These are phyloP conservation scores for Ceratina japonica DNA, from an alignment of 1,140 invertebrate species.

Conservation along the genomic window DNA sequence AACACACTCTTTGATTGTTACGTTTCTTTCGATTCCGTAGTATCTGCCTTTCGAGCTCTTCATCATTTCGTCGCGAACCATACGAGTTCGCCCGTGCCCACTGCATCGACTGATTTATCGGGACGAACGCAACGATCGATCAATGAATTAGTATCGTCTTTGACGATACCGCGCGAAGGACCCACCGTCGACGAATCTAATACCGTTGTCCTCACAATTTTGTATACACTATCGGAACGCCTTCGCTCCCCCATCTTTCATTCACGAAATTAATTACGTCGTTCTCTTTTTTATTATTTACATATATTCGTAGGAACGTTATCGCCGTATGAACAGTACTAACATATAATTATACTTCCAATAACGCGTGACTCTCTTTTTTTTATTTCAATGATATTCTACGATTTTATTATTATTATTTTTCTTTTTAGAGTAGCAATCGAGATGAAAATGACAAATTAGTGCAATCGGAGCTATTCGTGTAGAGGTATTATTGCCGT, in stretches of 20 bases:
- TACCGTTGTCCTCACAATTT: slow-evolving; percentile 36
- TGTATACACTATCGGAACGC: slow-evolving; percentile 13
- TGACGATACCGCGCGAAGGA: slow-evolving; percentile 49
- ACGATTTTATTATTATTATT: neutral
- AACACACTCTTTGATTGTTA: slow-evolving; percentile 2
- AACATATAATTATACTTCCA: slow-evolving; percentile 1
- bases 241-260: slow-evolving; percentile 20
- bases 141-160: slow-evolving; percentile 12
- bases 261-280: neutral
- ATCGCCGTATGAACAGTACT: neutral
- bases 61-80: neutral
- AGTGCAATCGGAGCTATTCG: slow-evolving; percentile 3
- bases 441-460: neutral
- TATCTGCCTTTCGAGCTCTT: slow-evolving; percentile 25
- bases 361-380: too few relatives aligned
- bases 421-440: neutral
- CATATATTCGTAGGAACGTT: neutral
- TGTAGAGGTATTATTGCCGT: slow-evolving; percentile 14
- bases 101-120: neutral
- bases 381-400: neutral
- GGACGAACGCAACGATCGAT: slow-evolving; percentile 14
- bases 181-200: slow-evolving; percentile 46
- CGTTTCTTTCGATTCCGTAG: slow-evolving; percentile 14
- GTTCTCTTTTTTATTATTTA: slow-evolving; percentile 7
- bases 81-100: neutral